Evolutionary conservation across 2,797 vertebrate genomes (phyloP).

Genomic region (Carcharodon carcharias): DNA sequence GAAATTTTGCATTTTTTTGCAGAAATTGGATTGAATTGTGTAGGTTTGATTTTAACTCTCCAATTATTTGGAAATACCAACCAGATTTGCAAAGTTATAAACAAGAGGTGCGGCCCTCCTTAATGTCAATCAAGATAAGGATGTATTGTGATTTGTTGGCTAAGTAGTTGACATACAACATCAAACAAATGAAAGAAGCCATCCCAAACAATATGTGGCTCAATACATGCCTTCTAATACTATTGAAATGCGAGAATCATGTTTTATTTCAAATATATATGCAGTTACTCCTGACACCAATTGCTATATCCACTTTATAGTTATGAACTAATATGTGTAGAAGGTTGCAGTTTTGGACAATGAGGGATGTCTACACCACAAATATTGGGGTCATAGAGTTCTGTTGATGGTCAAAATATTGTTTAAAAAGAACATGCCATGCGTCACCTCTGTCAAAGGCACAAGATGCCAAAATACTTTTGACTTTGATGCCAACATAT

Average conservation of each 20-base stretch:
- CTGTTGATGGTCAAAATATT: constrained; percentile 28
- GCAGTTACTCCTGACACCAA: background rate
- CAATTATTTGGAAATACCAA: too few relatives aligned
- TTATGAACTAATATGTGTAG: background rate
- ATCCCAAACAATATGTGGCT: background rate
- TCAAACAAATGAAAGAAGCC: background rate
- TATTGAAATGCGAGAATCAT: background rate
- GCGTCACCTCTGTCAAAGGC: background rate
- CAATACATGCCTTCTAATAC: too few relatives aligned
- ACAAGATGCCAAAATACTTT: background rate
- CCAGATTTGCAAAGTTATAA: background rate
- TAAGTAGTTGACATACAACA: background rate
- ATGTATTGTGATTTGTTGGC: background rate
- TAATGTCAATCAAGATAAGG: background rate
- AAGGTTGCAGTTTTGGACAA: background rate
- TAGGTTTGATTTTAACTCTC: background rate
- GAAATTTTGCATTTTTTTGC: too few relatives aligned
- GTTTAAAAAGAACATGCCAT: background rate
- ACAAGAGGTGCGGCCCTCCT: background rate
- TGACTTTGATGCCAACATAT: background rate
- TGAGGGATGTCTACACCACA: background rate
- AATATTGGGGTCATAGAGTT: background rate
- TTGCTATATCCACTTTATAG: background rate
- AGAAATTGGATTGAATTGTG: background rate
- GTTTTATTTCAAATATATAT: too few relatives aligned